Conservation (phyloP, 2,113 vertebrate species). For the Rana temporaria region DNA sequence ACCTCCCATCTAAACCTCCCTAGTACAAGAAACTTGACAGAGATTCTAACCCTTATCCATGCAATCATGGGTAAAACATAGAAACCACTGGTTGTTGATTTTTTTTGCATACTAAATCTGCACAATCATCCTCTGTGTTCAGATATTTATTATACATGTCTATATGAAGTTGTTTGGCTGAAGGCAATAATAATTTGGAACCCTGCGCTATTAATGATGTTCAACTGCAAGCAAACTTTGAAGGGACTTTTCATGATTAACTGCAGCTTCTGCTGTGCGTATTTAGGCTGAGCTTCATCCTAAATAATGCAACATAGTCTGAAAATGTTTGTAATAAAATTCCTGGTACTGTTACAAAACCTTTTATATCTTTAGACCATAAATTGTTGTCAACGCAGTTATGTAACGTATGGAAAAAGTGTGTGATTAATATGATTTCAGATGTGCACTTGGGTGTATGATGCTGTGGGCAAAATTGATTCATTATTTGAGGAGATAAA, state of each 20-base stretch:
- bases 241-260: neutral
- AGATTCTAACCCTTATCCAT: too few species aligned
- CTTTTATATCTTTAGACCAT: neutral
- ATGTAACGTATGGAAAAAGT: neutral
- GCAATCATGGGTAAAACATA: too few species aligned
- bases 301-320: too few species aligned
- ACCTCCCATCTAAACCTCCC: too few species aligned
- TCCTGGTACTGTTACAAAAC: neutral
- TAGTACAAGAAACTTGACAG: too few species aligned
- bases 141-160: neutral
- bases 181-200: neutral
- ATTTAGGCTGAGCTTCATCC: neutral
- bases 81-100: too few species aligned
- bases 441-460: too few species aligned
- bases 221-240: neutral
- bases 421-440: neutral
- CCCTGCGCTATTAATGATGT: neutral
- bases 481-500: too few species aligned
- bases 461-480: too few species aligned
- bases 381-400: slow-evolving; percentile 10
- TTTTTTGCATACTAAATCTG: too few species aligned
- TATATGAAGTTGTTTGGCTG: neutral
- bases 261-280: neutral
- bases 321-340: neutral
- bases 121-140: too few species aligned